A percentile compares a stretch with the other conserved stretches of the same genome.
Conservation (phyloP, 35 echinoderm and acorn worm genomes). For the Hemicentrotus pulcherrimus region DNA sequence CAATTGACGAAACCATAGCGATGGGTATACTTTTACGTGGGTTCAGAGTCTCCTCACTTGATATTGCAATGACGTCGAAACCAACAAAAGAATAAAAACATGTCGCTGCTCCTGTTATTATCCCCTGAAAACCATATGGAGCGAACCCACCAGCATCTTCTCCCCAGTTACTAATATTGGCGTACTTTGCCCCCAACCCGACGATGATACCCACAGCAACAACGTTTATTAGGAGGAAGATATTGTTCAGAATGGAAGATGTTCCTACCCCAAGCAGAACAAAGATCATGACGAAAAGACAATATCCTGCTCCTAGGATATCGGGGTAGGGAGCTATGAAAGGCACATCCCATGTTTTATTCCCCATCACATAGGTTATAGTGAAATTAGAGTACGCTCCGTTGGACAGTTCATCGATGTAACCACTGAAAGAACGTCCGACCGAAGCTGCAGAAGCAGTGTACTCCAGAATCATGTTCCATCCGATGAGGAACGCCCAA, state of each 20-base stretch:
- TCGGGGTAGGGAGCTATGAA: conserved; percentile 57
- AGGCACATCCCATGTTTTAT: conserved; percentile 51
- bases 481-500: conserved; percentile 64
- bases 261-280: conserved; percentile 40
- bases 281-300: conserved; percentile 20
- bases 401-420: conserved; percentile 55
- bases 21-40: conserved; percentile 47
- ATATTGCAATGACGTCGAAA: conserved; percentile 65
- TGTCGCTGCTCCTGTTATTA: conserved; percentile 59
- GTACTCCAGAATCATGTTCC: conserved; percentile 71
- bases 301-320: conserved; percentile 38
- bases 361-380: conserved; percentile 39
- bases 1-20: conserved; percentile 53
- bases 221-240: conserved; percentile 42
- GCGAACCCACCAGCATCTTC: not conserved
- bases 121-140: conserved; percentile 46
- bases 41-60: conserved; percentile 60
- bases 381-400: conserved; percentile 51
- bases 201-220: conserved; percentile 44
- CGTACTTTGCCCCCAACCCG: conserved; percentile 36
- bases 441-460: conserved; percentile 41
- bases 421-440: conserved; percentile 58
- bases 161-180: conserved; percentile 52
- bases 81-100: conserved; percentile 69
- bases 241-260: conserved; percentile 46